phyloP scores from a whole-genome alignment of 2,888 invertebrate genomes.

The Hyposoter didymator region DNA sequence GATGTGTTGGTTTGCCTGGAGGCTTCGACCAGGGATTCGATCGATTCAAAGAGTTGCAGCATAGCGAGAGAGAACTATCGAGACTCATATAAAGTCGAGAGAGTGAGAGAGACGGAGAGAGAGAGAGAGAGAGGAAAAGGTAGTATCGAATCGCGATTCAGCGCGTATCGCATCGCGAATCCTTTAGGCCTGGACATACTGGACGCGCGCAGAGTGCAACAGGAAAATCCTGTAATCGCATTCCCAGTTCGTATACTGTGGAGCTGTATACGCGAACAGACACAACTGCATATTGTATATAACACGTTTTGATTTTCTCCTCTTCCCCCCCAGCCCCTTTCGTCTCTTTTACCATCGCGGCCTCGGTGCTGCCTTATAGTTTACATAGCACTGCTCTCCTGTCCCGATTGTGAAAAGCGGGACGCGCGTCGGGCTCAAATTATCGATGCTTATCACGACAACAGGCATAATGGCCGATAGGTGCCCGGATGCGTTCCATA shows the following conservation, averaged over 20 bases:
- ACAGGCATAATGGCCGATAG: constrained; percentile 72
- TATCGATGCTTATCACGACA: constrained; percentile 73
- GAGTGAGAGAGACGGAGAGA: constrained; percentile 25
- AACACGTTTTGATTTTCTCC: neutral
- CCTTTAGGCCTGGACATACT: constrained; percentile 76
- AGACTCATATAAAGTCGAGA: neutral
- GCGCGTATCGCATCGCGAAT: constrained; percentile 71
- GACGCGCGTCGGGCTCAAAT: constrained; percentile 68
- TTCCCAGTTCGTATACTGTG: constrained; percentile 67
- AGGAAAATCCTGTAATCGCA: constrained; percentile 82
- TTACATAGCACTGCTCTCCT: neutral
- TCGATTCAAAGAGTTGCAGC: constrained; percentile 61
- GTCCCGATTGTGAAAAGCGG: constrained; percentile 60
- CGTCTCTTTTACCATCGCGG: constrained; percentile 29
- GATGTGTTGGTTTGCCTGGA: constrained; percentile 62
- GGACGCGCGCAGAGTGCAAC: constrained; percentile 71
- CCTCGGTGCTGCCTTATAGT: constrained; percentile 31
- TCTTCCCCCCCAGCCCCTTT: constrained; percentile 38
- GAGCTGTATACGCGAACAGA: neutral
- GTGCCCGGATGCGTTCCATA: constrained; percentile 53
- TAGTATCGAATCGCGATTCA: constrained; percentile 69
- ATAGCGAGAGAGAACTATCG: constrained; percentile 15
- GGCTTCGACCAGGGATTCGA: constrained; percentile 59
- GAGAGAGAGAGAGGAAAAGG: constrained; percentile 15
- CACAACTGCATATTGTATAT: neutral